Base-by-base conservation (phyloP, 2,113 vertebrate genomes). In the Coptodon rendalli region DNA sequence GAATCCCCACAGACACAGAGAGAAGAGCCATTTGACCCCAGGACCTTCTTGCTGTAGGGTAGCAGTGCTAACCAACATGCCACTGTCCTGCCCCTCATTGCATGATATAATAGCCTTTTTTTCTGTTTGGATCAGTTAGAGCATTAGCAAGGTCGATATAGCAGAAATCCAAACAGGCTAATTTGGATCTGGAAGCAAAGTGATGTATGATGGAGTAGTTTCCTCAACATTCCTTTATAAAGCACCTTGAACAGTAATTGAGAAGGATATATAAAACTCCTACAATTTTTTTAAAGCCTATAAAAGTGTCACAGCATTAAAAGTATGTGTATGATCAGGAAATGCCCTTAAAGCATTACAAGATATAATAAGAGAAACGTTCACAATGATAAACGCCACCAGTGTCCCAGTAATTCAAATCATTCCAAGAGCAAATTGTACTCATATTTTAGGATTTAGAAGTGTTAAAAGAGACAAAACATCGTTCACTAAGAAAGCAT, bases 81-180 rank as follows among this genome's bases (percentile, higher is more conserved):
- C 0, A 36, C 61, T 66, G 61, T 66, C 17, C 61, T 1, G 12
- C 17, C 31, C 61, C 31, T 63, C 31, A 36, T 63, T 63, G 27
- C 14, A 59, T 59, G 14, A 31, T 31, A 17, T 59, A 31, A 0
- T 31, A 59, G 27, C 27, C 27, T 5, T 8, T 2, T 8, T 1
- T 27, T 59, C 56, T 29, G 54, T 57, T 57, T 29, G 24, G 0
- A 63, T 36, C 29, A 34, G 29, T 34, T 34, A 34, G 9, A 34
- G 1, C 29, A 63, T 63, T 29, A 59, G 56, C 27, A 59, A 59
- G 56, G 27, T 59, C 0, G 1, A 59, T 29, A 29, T 59, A 59
- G 13, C 56, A 59, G 56, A 59, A 59, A 59, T 59, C 27, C 56
- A 59, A 16, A 29, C 29, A 43, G 40, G 59, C 59, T 7, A 7